These are phyloP conservation scores for Lycaon pictus DNA, from an alignment of 2,113 vertebrate species.

Conservation along the genomic window DNA sequence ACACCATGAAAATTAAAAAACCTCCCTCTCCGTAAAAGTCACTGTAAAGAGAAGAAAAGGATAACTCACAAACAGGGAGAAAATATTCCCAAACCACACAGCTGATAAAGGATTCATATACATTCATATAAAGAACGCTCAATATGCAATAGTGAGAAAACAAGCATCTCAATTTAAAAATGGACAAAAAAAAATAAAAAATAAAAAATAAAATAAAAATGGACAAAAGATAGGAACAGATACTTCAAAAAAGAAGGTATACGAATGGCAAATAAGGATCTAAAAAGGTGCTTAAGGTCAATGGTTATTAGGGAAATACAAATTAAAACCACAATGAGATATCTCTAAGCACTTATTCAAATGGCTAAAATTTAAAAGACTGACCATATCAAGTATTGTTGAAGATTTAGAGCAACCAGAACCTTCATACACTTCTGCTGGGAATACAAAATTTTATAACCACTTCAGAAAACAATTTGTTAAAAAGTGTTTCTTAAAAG, in stretches of 20 bases:
- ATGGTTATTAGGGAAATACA: background rate
- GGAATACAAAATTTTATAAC: background rate
- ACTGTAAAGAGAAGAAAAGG: background rate
- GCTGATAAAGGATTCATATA: background rate
- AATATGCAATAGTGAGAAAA: background rate
- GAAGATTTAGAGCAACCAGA: background rate
- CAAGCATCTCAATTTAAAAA: background rate
- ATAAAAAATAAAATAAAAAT: too few species aligned
- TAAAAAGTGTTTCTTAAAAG: background rate
- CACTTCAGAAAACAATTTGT: background rate
- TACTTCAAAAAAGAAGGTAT: background rate
- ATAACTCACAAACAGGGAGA: background rate
- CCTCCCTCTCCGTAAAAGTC: background rate
- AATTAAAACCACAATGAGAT: background rate
- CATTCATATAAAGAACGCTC: background rate
- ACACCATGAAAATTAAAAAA: background rate
- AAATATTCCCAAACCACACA: background rate
- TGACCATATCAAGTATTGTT: background rate
- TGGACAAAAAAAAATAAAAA: too few species aligned
- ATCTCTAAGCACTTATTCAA: background rate
- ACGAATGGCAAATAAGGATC: background rate
- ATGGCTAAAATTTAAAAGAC: background rate
- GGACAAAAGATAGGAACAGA: background rate
- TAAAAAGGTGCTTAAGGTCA: background rate
- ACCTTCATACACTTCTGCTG: fast-evolving